These are phyloP conservation scores for Aplocera efformata DNA, from an alignment of 2,888 invertebrate species.

Conservation along the genomic window DNA sequence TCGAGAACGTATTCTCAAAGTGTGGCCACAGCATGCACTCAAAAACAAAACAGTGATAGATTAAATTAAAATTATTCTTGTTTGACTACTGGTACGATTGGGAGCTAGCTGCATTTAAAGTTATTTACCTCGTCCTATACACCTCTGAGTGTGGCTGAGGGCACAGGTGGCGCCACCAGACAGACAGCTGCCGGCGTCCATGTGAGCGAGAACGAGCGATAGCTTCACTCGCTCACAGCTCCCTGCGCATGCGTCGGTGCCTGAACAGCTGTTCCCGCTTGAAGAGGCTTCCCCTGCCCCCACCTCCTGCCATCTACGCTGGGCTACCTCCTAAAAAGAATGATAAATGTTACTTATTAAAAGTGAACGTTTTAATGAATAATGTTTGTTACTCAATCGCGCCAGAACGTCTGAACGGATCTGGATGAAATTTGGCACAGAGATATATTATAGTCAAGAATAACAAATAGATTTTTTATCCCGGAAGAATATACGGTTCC, in stretches of 20 bases:
- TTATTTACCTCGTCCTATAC: conserved; percentile 65
- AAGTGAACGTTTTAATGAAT: too few species aligned
- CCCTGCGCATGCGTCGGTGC: conserved; percentile 45
- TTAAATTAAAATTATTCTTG: too few species aligned
- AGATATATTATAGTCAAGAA: too few species aligned
- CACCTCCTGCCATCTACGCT: conserved; percentile 60
- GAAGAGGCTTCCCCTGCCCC: conserved; percentile 63
- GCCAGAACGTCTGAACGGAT: too few species aligned
- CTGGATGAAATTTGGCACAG: too few species aligned
- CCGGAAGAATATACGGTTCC: too few species aligned
- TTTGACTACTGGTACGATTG: too few species aligned
- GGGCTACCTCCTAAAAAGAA: conserved; percentile 57
- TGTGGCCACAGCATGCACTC: too few species aligned
- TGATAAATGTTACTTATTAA: neutral
- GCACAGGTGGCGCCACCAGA: conserved; percentile 61
- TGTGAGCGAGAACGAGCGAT: conserved; percentile 64
- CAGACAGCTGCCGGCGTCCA: conserved; percentile 70
- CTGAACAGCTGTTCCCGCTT: conserved; percentile 31
- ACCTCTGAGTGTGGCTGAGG: conserved; percentile 64
- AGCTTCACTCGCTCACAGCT: conserved; percentile 53
- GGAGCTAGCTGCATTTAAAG: neutral
- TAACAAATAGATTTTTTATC: too few species aligned
- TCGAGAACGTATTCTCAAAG: too few species aligned
- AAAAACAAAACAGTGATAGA: too few species aligned
- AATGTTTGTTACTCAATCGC: too few species aligned